Evolutionary conservation across 2,888 invertebrate species (phyloP).

Genomic region (Dryomyza anilis): DNA sequence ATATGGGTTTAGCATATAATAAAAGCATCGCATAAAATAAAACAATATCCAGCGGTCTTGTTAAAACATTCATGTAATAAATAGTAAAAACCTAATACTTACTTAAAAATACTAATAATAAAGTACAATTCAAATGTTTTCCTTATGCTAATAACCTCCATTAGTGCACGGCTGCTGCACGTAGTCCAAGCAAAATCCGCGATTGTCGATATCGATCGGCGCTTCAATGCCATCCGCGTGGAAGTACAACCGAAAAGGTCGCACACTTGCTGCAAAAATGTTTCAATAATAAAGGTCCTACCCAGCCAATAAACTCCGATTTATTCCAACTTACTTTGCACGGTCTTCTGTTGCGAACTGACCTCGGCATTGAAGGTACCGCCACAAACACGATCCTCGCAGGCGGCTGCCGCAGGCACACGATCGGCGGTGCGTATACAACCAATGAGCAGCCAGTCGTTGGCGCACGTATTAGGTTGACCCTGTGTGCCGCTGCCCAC

Average conservation of each 20-base stretch:
- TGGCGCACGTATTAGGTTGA: constrained; percentile 73
- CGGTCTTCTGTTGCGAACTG: constrained; percentile 70
- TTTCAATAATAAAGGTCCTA: not conserved
- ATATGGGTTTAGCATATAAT: too few relatives aligned
- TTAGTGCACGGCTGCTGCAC: constrained; percentile 86
- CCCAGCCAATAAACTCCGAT: not conserved
- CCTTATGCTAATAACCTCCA: constrained; percentile 37
- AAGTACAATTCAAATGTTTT: not conserved
- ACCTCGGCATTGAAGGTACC: constrained; percentile 79
- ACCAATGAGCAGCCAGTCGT: constrained; percentile 81
- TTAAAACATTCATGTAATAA: not conserved
- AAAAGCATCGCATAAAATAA: too few relatives aligned
- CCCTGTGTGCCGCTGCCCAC: constrained; percentile 70
- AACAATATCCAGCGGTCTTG: too few relatives aligned
- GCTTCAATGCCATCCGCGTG: constrained; percentile 80
- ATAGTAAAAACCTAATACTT: too few relatives aligned
- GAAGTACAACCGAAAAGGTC: constrained; percentile 78
- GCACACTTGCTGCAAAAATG: constrained; percentile 71
- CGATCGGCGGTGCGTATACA: constrained; percentile 67
- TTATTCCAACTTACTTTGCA: constrained; percentile 69
- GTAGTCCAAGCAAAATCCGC: constrained; percentile 83
- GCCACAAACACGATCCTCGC: constrained; percentile 82
- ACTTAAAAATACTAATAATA: not conserved
- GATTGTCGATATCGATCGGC: constrained; percentile 75
- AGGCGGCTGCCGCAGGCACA: constrained; percentile 66